phyloP scores from a whole-genome alignment of 2,888 invertebrate species.

The Platyscelio sp. region DNA sequence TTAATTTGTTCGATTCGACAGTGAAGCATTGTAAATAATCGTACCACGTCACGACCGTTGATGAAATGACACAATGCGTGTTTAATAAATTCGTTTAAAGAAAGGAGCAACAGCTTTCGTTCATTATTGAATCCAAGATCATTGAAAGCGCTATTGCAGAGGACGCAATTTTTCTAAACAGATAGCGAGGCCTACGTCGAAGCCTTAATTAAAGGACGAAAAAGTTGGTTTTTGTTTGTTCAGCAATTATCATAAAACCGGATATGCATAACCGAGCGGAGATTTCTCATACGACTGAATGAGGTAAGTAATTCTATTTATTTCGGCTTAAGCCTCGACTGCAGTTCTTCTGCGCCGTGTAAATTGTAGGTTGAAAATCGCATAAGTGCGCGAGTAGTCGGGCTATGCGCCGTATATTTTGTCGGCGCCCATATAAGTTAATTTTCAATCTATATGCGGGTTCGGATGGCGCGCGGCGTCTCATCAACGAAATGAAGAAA shows the following conservation, averaged over 20 bases:
- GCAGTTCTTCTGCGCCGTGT: conserved; percentile 76
- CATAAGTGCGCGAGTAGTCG: conserved; percentile 77
- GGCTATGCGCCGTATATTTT: conserved; percentile 81
- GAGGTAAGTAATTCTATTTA: conserved; percentile 72
- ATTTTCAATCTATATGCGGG: conserved; percentile 86
- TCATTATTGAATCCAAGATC: conserved; percentile 29
- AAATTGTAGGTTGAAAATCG: conserved; percentile 82
- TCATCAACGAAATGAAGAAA: conserved; percentile 85
- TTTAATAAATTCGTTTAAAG: conserved; percentile 70
- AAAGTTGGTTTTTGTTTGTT: conserved; percentile 67
- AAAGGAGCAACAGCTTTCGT: conserved; percentile 25
- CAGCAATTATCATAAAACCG: conserved; percentile 83
- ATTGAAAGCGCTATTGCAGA: not conserved
- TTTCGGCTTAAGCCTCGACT: conserved; percentile 77
- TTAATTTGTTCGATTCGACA: conserved; percentile 23
- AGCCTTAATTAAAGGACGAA: conserved; percentile 53
- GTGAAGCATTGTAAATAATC: conserved; percentile 59
- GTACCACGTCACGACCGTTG: conserved; percentile 44
- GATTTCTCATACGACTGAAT: conserved; percentile 77
- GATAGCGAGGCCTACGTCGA: not conserved
- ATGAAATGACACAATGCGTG: conserved; percentile 63
- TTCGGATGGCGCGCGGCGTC: conserved; percentile 82
- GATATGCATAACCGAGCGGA: conserved; percentile 77
- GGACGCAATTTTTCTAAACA: conserved; percentile 38
- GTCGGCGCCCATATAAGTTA: conserved; percentile 85